A percentile compares a stretch with the other conserved stretches of the same genome.
phyloP scores from a whole-genome alignment of 2,797 vertebrate genomes.

The Choloepus didactylus region DNA sequence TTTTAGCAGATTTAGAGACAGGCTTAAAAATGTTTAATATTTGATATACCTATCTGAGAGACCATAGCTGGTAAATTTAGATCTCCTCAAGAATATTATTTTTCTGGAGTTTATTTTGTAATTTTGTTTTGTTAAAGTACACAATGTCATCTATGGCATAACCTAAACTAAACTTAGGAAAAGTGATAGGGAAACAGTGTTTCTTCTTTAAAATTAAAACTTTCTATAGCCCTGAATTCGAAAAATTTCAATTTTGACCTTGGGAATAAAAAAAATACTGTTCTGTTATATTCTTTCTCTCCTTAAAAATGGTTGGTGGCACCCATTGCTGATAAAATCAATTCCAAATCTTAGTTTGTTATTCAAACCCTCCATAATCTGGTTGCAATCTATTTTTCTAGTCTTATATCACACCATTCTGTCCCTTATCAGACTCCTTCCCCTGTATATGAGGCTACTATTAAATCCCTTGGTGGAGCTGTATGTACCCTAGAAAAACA shows the following conservation, averaged over 20 bases:
- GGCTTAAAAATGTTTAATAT: conserved; percentile 7
- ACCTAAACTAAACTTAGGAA: background rate
- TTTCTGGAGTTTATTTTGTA: conserved; percentile 2
- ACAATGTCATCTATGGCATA: background rate
- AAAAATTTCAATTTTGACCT: background rate
- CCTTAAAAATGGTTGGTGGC: background rate
- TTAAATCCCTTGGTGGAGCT: background rate
- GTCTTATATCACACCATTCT: background rate
- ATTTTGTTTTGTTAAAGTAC: conserved; percentile 36
- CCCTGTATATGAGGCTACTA: background rate
- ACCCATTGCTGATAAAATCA: background rate
- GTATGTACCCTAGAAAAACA: too few relatives aligned
- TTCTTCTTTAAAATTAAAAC: background rate
- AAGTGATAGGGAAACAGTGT: background rate
- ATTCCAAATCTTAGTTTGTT: background rate
- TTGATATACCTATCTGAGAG: background rate
- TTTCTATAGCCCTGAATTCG: background rate
- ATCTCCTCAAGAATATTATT: conserved; percentile 22
- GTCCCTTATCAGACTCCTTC: background rate
- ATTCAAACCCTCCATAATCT: background rate
- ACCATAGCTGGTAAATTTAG: conserved; percentile 8
- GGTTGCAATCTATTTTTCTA: background rate
- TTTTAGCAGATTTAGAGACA: conserved; percentile 21
- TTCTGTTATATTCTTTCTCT: conserved; percentile 31
- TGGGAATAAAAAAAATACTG: background rate